Conservation (phyloP, 2,113 vertebrate species). For the Eretmochelys imbricata region DNA sequence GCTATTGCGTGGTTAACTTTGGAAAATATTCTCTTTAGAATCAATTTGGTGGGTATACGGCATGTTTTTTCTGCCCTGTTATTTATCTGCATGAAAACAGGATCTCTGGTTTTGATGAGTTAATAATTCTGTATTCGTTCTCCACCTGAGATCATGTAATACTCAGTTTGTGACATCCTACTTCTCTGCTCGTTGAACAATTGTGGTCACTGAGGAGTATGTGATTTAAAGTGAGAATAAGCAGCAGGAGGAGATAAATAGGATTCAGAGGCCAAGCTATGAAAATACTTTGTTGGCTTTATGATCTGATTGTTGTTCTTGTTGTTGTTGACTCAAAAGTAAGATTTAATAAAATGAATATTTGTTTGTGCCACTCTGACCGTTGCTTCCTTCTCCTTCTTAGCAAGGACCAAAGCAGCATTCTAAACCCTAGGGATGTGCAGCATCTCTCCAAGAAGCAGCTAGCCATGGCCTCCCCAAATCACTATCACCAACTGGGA, state of each 20-base stretch:
- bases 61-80: background rate
- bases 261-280: background rate
- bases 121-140: background rate
- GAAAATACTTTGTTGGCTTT: background rate
- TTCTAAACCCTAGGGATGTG: too few species aligned
- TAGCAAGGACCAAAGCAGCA: background rate
- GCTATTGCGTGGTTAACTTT: background rate
- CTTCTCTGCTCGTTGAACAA: background rate
- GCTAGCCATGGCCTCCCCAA: background rate
- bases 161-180: background rate
- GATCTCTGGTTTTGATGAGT: background rate
- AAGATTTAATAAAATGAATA: background rate
- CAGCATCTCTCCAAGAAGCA: background rate
- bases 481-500: too few species aligned
- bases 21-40: background rate
- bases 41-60: background rate
- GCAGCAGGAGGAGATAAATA: too few species aligned
- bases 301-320: too few species aligned
- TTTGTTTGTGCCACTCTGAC: background rate
- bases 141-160: background rate
- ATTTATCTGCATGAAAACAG: background rate
- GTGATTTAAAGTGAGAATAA: background rate
- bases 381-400: background rate
- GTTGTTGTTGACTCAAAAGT: background rate
- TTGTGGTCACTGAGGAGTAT: background rate